phyloP scores from a whole-genome alignment of 2,113 vertebrate species.

The Epinephelus fuscoguttatus region DNA sequence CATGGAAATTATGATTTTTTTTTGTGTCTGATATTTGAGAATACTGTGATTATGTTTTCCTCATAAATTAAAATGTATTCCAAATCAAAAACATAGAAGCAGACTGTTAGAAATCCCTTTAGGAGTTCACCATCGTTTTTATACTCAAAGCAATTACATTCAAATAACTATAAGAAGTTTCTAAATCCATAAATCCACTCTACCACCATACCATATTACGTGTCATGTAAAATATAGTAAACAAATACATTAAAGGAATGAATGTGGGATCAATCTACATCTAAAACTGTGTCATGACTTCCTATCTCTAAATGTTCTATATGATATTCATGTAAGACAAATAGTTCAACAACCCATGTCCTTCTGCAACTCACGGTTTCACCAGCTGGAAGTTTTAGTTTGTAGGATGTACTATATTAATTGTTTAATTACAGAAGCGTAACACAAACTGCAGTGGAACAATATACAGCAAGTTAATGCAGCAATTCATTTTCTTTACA shows the following conservation, averaged over 20 bases:
- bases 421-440: background rate
- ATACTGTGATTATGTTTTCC: background rate
- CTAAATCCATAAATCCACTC: slow-evolving; percentile 10
- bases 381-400: background rate
- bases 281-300: slow-evolving; percentile 29
- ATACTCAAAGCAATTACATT: slow-evolving; percentile 22
- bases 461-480: slow-evolving; percentile 12
- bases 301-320: background rate
- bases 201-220: slow-evolving; percentile 4
- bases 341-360: background rate
- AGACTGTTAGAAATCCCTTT: background rate
- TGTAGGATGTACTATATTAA: background rate
- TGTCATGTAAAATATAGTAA: slow-evolving; percentile 19
- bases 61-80: background rate
- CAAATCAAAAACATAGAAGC: background rate
- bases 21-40: background rate
- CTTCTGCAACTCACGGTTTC: background rate
- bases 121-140: background rate
- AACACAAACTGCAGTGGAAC: background rate
- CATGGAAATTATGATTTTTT: background rate
- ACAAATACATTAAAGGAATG: background rate
- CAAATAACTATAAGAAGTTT: slow-evolving; percentile 3
- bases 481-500: background rate
- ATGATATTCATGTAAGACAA: background rate
- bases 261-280: slow-evolving; percentile 21